These are phyloP conservation scores for Polymixis lichenea DNA, from an alignment of 2,888 invertebrate species.

Conservation along the genomic window DNA sequence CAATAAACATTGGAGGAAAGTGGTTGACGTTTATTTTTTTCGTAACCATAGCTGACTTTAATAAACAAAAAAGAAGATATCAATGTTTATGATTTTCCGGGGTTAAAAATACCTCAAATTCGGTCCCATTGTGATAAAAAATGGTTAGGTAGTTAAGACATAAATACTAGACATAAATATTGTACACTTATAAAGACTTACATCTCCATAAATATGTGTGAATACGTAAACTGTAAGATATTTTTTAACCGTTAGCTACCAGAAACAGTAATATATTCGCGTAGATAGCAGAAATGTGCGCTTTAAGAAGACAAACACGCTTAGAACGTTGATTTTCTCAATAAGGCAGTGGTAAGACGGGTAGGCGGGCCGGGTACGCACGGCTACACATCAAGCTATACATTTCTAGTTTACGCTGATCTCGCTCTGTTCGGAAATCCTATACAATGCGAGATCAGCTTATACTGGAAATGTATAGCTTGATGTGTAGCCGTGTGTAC, in stretches of 20 bases:
- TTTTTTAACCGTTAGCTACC: constrained; percentile 50
- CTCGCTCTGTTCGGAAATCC: too few species aligned
- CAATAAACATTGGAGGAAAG: constrained; percentile 46
- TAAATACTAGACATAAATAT: background rate
- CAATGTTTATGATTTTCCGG: background rate
- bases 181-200: background rate
- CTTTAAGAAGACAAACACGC: constrained; percentile 54
- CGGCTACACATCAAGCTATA: too few species aligned
- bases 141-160: too few species aligned
- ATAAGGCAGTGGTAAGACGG: constrained; percentile 44
- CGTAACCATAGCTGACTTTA: background rate
- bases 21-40: constrained; percentile 13
- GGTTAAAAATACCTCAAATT: too few species aligned
- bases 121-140: background rate
- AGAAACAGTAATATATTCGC: constrained; percentile 53
- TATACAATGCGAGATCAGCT: too few species aligned
- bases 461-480: too few species aligned
- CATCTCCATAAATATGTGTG: constrained; percentile 15
- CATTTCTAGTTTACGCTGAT: too few species aligned
- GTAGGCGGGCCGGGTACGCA: constrained; percentile 40
- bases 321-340: constrained; percentile 55
- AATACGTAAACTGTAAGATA: constrained; percentile 12
- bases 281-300: constrained; percentile 41
- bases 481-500: too few species aligned
- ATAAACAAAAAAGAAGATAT: background rate